Conservation (phyloP, 2,797 vertebrate species). For the Periparus ater region DNA sequence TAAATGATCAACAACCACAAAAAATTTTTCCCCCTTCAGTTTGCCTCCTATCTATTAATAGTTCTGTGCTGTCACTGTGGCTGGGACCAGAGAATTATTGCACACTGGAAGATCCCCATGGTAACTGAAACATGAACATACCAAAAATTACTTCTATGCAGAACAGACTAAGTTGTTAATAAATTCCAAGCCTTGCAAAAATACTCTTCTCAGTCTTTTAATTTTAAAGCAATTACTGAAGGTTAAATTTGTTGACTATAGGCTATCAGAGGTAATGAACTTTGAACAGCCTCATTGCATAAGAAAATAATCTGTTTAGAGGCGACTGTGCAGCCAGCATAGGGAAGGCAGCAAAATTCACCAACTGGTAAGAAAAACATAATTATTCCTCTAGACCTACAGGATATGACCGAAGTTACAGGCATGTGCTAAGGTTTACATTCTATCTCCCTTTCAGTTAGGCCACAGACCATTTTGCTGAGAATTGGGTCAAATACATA, state of each 20-base stretch:
- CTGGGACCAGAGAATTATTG: neutral
- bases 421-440: neutral
- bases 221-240: neutral
- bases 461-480: neutral
- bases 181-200: neutral
- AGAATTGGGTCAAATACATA: neutral
- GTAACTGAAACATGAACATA: neutral
- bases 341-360: neutral
- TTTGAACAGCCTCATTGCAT: neutral
- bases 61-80: neutral
- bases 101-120: neutral
- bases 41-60: neutral
- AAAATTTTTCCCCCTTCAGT: neutral
- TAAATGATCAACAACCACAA: neutral
- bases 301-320: neutral
- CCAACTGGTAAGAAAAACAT: neutral
- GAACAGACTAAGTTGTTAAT: neutral
- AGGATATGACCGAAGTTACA: neutral
- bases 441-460: neutral
- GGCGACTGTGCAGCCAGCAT: fast-evolving
- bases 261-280: neutral
- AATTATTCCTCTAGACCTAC: neutral
- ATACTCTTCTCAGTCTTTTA: neutral
- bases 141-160: neutral
- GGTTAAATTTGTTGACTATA: neutral